Conservation (phyloP, 2,113 vertebrate genomes). For the Terrapene triunguis region DNA sequence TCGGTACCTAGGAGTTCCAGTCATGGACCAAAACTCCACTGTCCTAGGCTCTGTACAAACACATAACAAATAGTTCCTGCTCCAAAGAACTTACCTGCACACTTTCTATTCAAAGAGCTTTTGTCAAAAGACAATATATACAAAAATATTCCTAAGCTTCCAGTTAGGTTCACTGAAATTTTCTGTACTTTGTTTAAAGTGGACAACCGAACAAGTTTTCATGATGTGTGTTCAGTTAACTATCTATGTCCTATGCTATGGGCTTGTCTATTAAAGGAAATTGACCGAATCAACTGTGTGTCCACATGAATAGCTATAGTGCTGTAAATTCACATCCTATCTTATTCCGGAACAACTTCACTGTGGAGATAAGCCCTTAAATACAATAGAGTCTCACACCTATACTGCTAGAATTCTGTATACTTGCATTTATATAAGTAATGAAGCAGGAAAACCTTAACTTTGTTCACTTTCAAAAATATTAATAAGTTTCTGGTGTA, state of each 20-base stretch:
- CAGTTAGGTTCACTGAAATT: neutral
- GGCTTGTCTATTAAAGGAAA: neutral
- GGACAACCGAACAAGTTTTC: neutral
- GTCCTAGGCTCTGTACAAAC: neutral
- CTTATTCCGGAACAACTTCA: neutral
- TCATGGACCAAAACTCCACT: neutral
- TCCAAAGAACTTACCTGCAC: neutral
- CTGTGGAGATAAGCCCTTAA: neutral
- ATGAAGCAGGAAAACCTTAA: neutral
- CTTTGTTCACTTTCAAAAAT: neutral
- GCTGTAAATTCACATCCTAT: neutral
- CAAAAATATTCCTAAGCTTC: neutral
- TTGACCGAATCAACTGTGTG: neutral
- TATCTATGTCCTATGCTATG: neutral
- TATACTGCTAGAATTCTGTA: neutral
- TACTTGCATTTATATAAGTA: neutral
- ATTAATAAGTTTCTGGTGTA: fast-evolving
- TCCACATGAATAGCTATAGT: neutral
- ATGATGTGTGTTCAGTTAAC: neutral
- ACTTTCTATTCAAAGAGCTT: neutral
- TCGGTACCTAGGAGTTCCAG: neutral
- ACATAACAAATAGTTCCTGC: neutral
- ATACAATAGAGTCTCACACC: neutral
- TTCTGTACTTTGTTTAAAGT: neutral
- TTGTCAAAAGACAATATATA: neutral